Base-by-base conservation (phyloP, 92 coral and sea anemone genomes). In the Parazoanthus darwini region DNA sequence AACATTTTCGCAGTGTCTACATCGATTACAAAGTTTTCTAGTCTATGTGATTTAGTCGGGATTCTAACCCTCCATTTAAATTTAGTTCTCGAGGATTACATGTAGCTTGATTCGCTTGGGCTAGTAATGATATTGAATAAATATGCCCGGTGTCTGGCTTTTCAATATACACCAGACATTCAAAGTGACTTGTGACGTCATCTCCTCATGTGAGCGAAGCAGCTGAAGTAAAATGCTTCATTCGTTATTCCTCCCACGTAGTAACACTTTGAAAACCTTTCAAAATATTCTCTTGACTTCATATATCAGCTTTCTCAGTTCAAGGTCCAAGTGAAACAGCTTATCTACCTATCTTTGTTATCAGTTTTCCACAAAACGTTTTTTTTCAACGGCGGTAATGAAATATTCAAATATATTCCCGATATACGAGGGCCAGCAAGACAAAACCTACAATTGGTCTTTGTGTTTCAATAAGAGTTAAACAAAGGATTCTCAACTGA, bases 201-300 rank as follows among this genome's bases (percentile, higher is more conserved):
- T 74, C 78, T 37, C 78, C 42, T 39, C 78, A 63, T 15, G 78
- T 35, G 43, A 35, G 78, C 15, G 20, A 35, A 74, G 48, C 78
- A 74, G 78, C 78, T 74, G 78, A 74, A 74, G 43, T 8, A 16
- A 36, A 14, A 39, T 35, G 46, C 48, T 74, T 74, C 78, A 36
- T 74, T 74, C 78, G 39, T 33, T 74, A 74, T 74, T 74, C 78
- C 78, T 33, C 78, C 78, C 78, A 74, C 78, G 78, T 74, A 35
- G 78, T 10, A 35, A 74, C 23, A 29, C 36, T 35, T 36, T 25
- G 78, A 74, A 54, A 54, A 15, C 59, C 59, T 54, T 54, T 54
- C 18, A 54, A 25, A 74, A 37, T 63, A 22, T 63, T 63, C 70
- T 63, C 4, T 63, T 18, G 25, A 63, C 26, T 63, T 63, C 6